A percentile compares a stretch with the other conserved stretches of the same genome.
These are phyloP conservation scores for Tribolium freemani DNA, from an alignment of 2,888 invertebrate species.

Conservation along the genomic window DNA sequence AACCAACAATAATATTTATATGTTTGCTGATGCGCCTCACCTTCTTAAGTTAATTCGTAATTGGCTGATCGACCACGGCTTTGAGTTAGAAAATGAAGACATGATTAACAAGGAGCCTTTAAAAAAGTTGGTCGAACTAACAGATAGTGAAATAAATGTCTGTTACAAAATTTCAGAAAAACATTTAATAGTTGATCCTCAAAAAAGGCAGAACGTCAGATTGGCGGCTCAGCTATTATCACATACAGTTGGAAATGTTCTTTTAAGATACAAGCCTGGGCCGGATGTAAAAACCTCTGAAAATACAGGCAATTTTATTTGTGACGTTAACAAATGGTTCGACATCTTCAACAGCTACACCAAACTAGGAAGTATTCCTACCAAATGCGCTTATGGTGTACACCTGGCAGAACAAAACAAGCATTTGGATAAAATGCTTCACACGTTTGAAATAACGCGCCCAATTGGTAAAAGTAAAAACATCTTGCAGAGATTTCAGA, in stretches of 20 bases:
- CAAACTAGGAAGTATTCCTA: not conserved
- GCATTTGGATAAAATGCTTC: not conserved
- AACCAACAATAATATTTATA: constrained; percentile 40
- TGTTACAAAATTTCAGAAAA: not conserved
- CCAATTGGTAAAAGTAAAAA: constrained; percentile 38
- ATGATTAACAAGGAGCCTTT: not conserved
- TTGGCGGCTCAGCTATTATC: constrained; percentile 53
- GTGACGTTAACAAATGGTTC: constrained; percentile 51
- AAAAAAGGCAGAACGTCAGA: constrained; percentile 48
- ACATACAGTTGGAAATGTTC: constrained; percentile 50
- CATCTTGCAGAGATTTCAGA: constrained; percentile 47
- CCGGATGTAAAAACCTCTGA: constrained; percentile 5
- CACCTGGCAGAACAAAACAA: not conserved
- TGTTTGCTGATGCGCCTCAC: constrained; percentile 48
- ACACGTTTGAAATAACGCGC: constrained; percentile 31
- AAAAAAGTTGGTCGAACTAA: not conserved
- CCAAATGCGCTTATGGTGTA: not conserved
- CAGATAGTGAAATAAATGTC: not conserved
- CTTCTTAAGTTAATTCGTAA: constrained; percentile 45
- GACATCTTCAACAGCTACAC: constrained; percentile 49
- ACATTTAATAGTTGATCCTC: constrained; percentile 11
- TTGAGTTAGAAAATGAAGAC: not conserved
- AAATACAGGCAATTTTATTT: constrained; percentile 46
- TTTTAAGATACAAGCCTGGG: constrained; percentile 45
- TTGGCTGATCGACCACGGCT: constrained; percentile 46